Conservation (phyloP, 2,888 invertebrate genomes). For the Griposia aprilina region DNA sequence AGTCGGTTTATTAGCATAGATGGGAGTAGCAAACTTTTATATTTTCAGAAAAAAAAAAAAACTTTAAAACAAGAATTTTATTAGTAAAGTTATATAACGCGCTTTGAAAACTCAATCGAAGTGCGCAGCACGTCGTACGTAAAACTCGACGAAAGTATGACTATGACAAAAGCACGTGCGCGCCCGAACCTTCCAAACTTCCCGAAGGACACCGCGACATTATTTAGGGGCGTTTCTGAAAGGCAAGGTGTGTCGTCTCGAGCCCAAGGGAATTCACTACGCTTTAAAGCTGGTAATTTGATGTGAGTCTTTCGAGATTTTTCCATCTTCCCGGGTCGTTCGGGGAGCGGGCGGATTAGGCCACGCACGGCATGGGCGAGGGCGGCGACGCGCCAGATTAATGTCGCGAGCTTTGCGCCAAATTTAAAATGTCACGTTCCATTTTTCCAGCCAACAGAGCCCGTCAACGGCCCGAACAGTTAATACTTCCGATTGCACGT, state of each 20-base stretch:
- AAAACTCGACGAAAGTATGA: conserved; percentile 88
- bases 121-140: conserved; percentile 88
- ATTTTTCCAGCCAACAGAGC: conserved; percentile 87
- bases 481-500: conserved; percentile 80
- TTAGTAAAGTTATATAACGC: conserved; percentile 81
- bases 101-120: conserved; percentile 86
- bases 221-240: conserved; percentile 88
- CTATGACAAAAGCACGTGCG: conserved; percentile 89
- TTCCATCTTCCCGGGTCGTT: conserved; percentile 88
- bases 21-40: conserved; percentile 70
- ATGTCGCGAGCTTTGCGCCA: conserved; percentile 88
- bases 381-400: conserved; percentile 89
- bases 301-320: conserved; percentile 89
- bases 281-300: conserved; percentile 90
- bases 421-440: conserved; percentile 89
- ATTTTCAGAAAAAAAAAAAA: conserved; percentile 77
- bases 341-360: conserved; percentile 87
- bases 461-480: conserved; percentile 80
- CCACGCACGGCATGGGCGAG: conserved; percentile 85
- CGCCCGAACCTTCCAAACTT: conserved; percentile 86
- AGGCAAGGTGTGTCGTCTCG: conserved; percentile 88
- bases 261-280: conserved; percentile 86
- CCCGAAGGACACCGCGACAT: conserved; percentile 87
- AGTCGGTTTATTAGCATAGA: conserved; percentile 72
- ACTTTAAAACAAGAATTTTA: conserved; percentile 82